Base-by-base conservation (phyloP, 2,888 invertebrate genomes). In the Drosophila tripunctata region DNA sequence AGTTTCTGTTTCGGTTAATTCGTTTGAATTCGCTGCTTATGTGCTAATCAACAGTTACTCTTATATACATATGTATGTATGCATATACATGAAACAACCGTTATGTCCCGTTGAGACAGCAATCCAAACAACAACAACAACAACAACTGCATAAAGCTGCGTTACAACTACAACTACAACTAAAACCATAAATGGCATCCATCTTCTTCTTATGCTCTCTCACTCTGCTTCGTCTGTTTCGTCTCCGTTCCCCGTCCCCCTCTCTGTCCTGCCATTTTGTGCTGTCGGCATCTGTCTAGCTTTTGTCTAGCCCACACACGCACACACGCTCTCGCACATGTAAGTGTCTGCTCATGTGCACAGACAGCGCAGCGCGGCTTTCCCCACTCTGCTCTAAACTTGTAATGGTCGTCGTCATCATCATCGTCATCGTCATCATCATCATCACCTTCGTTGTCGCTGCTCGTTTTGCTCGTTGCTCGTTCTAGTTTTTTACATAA, bases 401-500 rank as follows among this genome's bases (percentile, higher is more conserved):
- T 79, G 82, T 75, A 79, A 84, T 65, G 64, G 72, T 65, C 77
- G 75, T 54, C 55, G 44, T 40, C 50, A 47, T 44, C 47, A 4
- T 48, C 48, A 27, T 24, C 62, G 51, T 66, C 75, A 55, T 58
- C 45, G 1, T 45, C 36, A 33, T 31, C 56, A 30, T 55, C 63
- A 38, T 63, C 65, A 36, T 41, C 44, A 6, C 60, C 58, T 24
- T 48, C 48, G 14, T 50, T 56, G 38, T 48, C 67, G 10, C 41
- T 41, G 27, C 12, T 57, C 70, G 38, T 63, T 38, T 30, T 40
- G 48, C 47, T 66, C 47, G 74, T 58, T 48, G 50, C 84, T 78
- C 67, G 65, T 63, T 67, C 64, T 82, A 87, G 82, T 82, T 82
- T 82, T n/a, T 87, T 84, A 81, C 82, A 83, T 64, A 84, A 84